Conservation (phyloP, 2,888 invertebrate species). For the Leucophora obtusa region DNA sequence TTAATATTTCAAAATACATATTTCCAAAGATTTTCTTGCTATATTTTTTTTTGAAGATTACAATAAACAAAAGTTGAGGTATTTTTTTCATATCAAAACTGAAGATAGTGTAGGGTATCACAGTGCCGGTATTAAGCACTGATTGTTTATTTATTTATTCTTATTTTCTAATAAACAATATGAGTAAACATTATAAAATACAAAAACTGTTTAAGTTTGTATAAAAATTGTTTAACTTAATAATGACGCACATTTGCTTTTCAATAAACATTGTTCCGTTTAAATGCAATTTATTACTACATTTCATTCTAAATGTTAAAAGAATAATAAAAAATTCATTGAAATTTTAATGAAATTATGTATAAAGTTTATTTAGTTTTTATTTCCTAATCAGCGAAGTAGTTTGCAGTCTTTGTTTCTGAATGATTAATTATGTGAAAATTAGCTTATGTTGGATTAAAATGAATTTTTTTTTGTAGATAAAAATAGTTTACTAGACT, state of each 20-base stretch:
- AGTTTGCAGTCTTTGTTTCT: conserved; percentile 29
- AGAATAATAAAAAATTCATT: conserved; percentile 27
- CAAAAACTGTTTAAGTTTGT: too few relatives aligned
- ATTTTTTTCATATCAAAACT: too few relatives aligned
- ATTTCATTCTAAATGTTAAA: conserved; percentile 17
- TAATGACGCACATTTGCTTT: conserved; percentile 45
- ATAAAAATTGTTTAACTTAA: conserved; percentile 26
- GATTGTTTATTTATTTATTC: too few relatives aligned
- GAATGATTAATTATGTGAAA: conserved; percentile 30
- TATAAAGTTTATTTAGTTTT: conserved; percentile 13
- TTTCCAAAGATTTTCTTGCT: too few relatives aligned
- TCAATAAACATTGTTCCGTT: conserved; percentile 17
- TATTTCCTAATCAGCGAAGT: conserved; percentile 17
- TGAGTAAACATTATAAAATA: too few relatives aligned
- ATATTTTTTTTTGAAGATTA: too few relatives aligned
- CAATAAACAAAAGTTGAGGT: too few relatives aligned
- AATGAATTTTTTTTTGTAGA: neutral
- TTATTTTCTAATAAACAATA: too few relatives aligned
- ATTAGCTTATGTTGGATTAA: neutral
- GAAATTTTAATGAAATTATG: conserved; percentile 32
- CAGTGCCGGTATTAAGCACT: too few relatives aligned
- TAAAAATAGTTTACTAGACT: too few relatives aligned
- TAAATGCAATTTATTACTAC: conserved; percentile 27
- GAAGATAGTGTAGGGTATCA: too few relatives aligned
- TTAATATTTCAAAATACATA: too few relatives aligned